A percentile compares a stretch with the other conserved stretches of the same genome.
Evolutionary conservation across 92 coral and sea anemone species (phyloP).

Genomic region (Muricea muricata): DNA sequence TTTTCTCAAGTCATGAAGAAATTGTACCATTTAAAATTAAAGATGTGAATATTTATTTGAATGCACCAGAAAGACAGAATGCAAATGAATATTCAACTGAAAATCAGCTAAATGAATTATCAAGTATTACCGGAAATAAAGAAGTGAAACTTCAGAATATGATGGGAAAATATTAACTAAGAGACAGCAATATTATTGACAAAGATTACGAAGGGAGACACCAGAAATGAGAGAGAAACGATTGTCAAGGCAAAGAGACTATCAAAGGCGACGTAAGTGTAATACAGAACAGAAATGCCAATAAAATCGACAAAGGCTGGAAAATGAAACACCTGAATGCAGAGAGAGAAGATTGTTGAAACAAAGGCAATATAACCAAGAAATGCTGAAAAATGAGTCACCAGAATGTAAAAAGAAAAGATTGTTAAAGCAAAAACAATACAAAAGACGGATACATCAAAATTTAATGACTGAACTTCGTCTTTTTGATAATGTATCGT

Average conservation of each 20-base stretch:
- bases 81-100: not conserved
- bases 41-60: not conserved
- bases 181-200: not conserved
- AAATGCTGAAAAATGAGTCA: not conserved
- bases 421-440: not conserved
- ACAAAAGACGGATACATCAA: not conserved
- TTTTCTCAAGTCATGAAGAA: not conserved
- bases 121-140: not conserved
- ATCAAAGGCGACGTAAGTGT: not conserved
- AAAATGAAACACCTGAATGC: not conserved
- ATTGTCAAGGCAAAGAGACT: not conserved
- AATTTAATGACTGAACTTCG: not conserved
- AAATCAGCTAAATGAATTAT: not conserved
- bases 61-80: not conserved
- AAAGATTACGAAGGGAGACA: not conserved
- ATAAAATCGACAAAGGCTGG: not conserved
- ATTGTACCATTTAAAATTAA: not conserved
- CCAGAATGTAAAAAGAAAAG: not conserved
- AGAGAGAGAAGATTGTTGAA: not conserved
- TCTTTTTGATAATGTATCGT: not conserved
- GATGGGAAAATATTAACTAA: not conserved
- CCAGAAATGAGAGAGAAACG: not conserved
- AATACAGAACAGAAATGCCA: not conserved
- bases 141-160: not conserved
- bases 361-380: not conserved